Conservation (phyloP, 2,888 invertebrate genomes). For the Allophyes oxyacanthae region DNA sequence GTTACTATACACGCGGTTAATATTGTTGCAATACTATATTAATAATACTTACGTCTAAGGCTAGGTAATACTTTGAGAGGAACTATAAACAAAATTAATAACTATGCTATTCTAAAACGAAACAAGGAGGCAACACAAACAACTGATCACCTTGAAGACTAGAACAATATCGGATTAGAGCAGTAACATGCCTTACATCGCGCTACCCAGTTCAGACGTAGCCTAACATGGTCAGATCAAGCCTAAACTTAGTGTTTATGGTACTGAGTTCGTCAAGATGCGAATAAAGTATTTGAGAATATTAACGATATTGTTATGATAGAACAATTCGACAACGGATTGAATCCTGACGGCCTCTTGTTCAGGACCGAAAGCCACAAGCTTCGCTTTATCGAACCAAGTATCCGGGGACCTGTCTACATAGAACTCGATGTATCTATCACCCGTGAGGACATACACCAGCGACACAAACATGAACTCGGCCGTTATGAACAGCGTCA, state of each 20-base stretch:
- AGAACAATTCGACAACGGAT: constrained; percentile 69
- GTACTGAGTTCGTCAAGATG: constrained; percentile 36
- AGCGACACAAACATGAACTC: constrained; percentile 67
- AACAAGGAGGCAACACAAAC: neutral
- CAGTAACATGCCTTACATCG: neutral
- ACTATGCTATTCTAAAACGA: no score
- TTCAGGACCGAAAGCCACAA: constrained; percentile 67
- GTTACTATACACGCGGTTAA: neutral
- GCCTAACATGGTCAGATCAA: neutral
- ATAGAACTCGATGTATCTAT: constrained; percentile 66
- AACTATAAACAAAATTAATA: neutral
- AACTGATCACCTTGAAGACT: constrained; percentile 7
- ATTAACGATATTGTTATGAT: constrained; percentile 66
- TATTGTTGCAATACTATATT: constrained; percentile 1
- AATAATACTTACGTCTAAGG: neutral
- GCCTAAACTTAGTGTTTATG: neutral
- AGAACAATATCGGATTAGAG: constrained; percentile 13
- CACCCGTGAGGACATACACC: constrained; percentile 69
- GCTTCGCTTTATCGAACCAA: constrained; percentile 68
- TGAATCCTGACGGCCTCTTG: constrained; percentile 67
- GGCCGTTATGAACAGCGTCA: constrained; percentile 61
- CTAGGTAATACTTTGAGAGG: constrained; percentile 2
- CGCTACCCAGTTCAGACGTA: no score
- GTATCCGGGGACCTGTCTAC: constrained; percentile 63
- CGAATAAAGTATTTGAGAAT: constrained; percentile 66